phyloP scores from a whole-genome alignment of 53 echinoderm and acorn worm species.

The Echinometra lucunter region DNA sequence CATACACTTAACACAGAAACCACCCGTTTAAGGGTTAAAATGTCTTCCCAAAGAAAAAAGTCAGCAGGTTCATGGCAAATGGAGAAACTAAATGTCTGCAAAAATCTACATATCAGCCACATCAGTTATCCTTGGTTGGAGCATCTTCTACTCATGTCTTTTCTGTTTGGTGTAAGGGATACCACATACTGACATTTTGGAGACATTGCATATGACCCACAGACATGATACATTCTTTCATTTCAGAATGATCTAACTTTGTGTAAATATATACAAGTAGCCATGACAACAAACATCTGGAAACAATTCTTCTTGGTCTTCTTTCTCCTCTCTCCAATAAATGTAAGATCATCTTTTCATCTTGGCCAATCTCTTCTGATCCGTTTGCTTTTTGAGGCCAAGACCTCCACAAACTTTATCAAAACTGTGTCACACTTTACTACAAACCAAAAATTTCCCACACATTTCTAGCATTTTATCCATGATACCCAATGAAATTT shows the following conservation, averaged over 20 bases:
- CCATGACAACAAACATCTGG: slow-evolving; percentile 22
- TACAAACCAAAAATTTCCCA: not conserved
- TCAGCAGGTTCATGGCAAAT: not conserved
- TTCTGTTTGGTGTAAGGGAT: not conserved
- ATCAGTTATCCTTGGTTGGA: too few species aligned
- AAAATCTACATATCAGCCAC: not conserved
- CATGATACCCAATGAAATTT: not conserved
- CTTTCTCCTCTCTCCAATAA: not conserved
- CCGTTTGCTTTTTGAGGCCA: not conserved
- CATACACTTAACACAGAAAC: too few species aligned
- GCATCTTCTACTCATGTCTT: not conserved
- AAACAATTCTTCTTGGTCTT: not conserved
- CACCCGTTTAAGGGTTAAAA: too few species aligned
- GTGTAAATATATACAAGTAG: not conserved
- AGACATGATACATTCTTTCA: not conserved
- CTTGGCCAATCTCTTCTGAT: not conserved
- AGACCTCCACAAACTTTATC: not conserved
- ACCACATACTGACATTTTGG: not conserved
- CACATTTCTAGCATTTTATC: not conserved
- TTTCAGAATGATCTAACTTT: not conserved
- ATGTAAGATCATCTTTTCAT: not conserved
- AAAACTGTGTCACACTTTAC: not conserved
- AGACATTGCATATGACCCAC: not conserved
- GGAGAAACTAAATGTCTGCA: not conserved
- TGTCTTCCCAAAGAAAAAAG: not conserved